These are phyloP conservation scores for Amiota mariae DNA, from an alignment of 2,888 invertebrate genomes.

Conservation along the genomic window DNA sequence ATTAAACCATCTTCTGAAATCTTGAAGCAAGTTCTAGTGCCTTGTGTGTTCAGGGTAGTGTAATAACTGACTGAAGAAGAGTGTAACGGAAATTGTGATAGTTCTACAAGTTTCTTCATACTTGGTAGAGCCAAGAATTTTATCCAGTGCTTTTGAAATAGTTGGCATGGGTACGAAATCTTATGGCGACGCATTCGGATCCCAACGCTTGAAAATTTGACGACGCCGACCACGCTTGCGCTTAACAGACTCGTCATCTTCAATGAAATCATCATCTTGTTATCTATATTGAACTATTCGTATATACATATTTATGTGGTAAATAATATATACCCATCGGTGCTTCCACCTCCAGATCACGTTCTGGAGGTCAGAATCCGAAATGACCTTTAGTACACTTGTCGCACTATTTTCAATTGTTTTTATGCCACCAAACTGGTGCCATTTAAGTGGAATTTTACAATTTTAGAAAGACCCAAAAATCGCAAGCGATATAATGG, in stretches of 20 bases:
- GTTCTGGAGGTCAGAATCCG: no score
- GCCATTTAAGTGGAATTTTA: no score
- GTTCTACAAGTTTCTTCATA: not conserved
- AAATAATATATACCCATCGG: no score
- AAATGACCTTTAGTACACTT: no score
- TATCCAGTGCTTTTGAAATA: constrained; percentile 44
- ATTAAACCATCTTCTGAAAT: constrained; percentile 47
- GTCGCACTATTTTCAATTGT: no score
- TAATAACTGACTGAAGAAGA: constrained; percentile 49
- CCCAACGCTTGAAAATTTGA: constrained; percentile 6
- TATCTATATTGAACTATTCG: no score
- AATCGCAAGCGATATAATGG: no score
- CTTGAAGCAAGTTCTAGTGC: constrained; percentile 45
- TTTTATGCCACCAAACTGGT: no score
- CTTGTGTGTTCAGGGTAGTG: constrained; percentile 25
- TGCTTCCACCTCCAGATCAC: no score
- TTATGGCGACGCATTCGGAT: constrained; percentile 31
- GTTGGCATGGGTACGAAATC: constrained; percentile 43
- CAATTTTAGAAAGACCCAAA: no score
- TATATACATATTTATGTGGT: no score
- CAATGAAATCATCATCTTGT: not conserved
- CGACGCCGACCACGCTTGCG: not conserved
- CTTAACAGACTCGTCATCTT: not conserved
- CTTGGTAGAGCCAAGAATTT: not conserved
- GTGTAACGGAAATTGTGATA: constrained; percentile 37